Evolutionary conservation across 2,888 invertebrate species (phyloP), one percentile per base, ranked within the genome.

Genomic region (Ellobium chinense): DNA sequence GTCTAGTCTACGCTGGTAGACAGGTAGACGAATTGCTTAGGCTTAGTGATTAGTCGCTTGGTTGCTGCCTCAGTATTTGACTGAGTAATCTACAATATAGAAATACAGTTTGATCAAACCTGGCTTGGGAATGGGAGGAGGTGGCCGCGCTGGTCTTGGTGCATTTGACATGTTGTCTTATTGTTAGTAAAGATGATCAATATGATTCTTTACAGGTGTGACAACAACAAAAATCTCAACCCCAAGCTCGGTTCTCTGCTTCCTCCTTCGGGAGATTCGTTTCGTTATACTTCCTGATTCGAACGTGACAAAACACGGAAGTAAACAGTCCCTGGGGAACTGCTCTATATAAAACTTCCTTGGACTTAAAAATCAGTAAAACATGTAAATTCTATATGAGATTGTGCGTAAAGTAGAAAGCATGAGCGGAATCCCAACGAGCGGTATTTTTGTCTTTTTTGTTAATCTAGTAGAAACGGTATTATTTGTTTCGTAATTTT

Each of bases 81-180:
- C n/a, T n/a, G 46, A 46, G 46, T 46, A 12, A 18, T 46, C 46
- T 12, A 7, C 46, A 7, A 46, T 12, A 18, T 21, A 24, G n/a
- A 7, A 60, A 60, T 24, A 18, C 7, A 18, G n/a, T 60, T 9
- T 7, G n/a, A 24, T 18, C 60, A n/a, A n/a, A 89, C 90, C 90
- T 80, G 89, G 89, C 83, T 89, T 90, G 7, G 89, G 89, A 36
- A 87, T 84, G 7, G 89, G 89, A 24, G 89, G 89, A 5, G 90
- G 90, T 27, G 90, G 90, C 70, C 89, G 80, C 1, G 82, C 66
- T 0, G 89, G 89, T 80, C 85, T 79, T 46, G 84, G 87, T 65
- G 84, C 60, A 24, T 63, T 85, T 2, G 86, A 84, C 84, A 86
- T 87, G 14, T 54, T 39, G 27, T 21, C 12, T 9, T n/a, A n/a